phyloP scores from a whole-genome alignment of 2,888 invertebrate species.

The Danaus chrysippus region DNA sequence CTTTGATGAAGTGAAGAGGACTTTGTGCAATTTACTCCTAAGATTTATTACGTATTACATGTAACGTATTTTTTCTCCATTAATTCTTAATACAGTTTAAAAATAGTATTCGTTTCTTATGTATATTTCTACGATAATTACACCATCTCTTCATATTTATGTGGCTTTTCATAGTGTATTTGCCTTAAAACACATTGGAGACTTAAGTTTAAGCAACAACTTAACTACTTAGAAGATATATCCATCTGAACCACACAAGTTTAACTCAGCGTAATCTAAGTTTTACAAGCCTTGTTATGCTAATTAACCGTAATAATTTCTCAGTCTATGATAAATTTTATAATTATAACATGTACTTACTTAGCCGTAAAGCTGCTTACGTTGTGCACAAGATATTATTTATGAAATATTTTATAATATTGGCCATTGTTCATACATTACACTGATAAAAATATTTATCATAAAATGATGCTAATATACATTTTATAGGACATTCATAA shows the following conservation, averaged over 20 bases:
- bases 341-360: slow-evolving; percentile 1
- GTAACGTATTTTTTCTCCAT: too few relatives aligned
- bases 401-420: too few relatives aligned
- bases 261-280: slow-evolving; percentile 25
- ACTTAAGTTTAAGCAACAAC: slow-evolving; percentile 9
- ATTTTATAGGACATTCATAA: too few relatives aligned
- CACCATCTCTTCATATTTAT: neutral
- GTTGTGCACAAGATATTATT: too few relatives aligned
- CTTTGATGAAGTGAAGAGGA: too few relatives aligned
- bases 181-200: slow-evolving; percentile 6
- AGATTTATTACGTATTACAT: too few relatives aligned
- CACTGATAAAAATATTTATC: too few relatives aligned
- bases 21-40: too few relatives aligned
- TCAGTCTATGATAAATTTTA: slow-evolving; percentile 17
- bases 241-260: slow-evolving; percentile 24
- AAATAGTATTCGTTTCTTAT: too few relatives aligned
- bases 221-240: slow-evolving; percentile 14
- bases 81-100: too few relatives aligned
- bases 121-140: neutral
- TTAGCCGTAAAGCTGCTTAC: neutral
- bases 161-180: neutral
- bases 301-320: slow-evolving; percentile 20
- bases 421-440: too few relatives aligned
- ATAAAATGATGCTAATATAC: too few relatives aligned
- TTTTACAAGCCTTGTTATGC: slow-evolving; percentile 20